A percentile compares a stretch with the other conserved stretches of the same genome.
These are phyloP conservation scores for Orchesella cincta DNA, from an alignment of 1,140 invertebrate species.

Conservation along the genomic window DNA sequence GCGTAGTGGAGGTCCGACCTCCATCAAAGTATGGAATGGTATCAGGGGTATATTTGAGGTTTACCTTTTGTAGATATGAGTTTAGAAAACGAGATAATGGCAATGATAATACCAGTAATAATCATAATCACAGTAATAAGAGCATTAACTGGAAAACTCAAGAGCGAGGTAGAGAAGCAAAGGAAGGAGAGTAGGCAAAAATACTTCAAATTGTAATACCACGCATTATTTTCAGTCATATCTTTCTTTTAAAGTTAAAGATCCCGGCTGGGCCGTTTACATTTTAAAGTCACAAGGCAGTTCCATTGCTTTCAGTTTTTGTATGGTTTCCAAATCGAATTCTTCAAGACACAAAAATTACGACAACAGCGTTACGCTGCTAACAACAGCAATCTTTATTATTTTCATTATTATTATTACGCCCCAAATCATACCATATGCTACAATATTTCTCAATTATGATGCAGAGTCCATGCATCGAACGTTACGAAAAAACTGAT, in stretches of 20 bases:
- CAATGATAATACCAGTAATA: conserved; percentile 18
- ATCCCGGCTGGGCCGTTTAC: too few species aligned
- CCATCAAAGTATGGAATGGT: conserved; percentile 16
- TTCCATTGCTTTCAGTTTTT: too few species aligned
- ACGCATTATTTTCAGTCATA: background rate
- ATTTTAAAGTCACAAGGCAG: too few species aligned
- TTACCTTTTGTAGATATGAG: background rate
- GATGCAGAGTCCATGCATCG: too few species aligned
- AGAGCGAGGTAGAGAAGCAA: background rate
- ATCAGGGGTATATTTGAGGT: background rate
- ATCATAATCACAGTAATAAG: conserved; percentile 25
- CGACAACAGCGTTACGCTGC: too few species aligned
- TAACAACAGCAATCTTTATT: too few species aligned
- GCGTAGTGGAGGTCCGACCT: conserved; percentile 6
- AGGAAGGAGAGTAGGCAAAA: background rate
- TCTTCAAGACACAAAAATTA: too few species aligned
- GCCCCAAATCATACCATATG: too few species aligned
- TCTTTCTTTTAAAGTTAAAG: background rate
- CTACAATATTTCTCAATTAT: too few species aligned
- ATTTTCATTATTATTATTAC: too few species aligned
- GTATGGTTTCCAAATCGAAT: too few species aligned
- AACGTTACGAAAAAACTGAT: too few species aligned
- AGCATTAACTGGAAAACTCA: background rate
- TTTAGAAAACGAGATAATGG: conserved; percentile 18
- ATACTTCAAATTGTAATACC: background rate